Evolutionary conservation across 1,140 invertebrate species (phyloP), one percentile per base, ranked within the genome.

Genomic region (Calephelis virginiensis): DNA sequence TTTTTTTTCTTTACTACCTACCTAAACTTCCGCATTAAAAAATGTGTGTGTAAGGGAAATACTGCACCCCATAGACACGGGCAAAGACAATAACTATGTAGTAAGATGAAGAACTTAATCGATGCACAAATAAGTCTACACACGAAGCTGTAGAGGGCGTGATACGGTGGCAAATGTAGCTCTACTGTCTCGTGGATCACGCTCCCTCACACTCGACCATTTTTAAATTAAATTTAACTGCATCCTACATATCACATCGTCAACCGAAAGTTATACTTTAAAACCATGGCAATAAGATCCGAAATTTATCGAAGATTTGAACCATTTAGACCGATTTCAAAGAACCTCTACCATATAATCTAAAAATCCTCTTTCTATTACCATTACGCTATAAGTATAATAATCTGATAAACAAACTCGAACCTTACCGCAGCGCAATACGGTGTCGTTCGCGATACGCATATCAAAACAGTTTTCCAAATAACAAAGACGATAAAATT

Each of bases 81-180:
- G 28, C 28, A 28, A 28, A 28, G 28, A 28, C 28, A 28, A 4
- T 28, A 28, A 28, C 28, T 28, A 28, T 28, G 28, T 28, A 28
- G 28, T 28, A 28, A 28, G 8, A 43, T 43, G 0, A 8, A 43
- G 1, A 43, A 6, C 40, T 17, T 28, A 56, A 56, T 28, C 17
- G 14, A 56, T 56, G 17, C 59, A 64, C 78, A 79, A 67, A 76
- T 70, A 47, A 86, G 84, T 87, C 63, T 5, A n/a, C 38, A 75
- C 66, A 65, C 64, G 81, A 85, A 80, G 61, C 53, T 53, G 56
- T 72, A 78, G 86, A 90, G 90, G 83, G 87, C 83, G 81, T 87
- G 89, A 91, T 90, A 89, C 89, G 79, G 87, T 89, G 89, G 85
- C 85, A 88, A 88, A 89, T 89, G 90, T 85, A 28, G 28, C 80